These are phyloP conservation scores for Orius insidiosus DNA, from an alignment of 1,140 invertebrate species.

Conservation along the genomic window DNA sequence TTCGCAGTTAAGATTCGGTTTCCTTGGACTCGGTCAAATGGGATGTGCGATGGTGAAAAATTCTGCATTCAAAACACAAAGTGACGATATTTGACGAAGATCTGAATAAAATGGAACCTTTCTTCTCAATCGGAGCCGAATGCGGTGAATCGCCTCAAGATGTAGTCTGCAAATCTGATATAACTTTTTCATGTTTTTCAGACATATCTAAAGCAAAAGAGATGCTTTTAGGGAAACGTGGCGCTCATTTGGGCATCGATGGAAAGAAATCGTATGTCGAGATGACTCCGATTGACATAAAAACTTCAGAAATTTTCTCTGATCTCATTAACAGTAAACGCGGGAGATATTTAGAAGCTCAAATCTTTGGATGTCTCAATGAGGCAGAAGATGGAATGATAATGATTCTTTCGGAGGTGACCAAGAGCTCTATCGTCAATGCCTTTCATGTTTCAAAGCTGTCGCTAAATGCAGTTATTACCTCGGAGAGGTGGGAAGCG, in stretches of 20 bases:
- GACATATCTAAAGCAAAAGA: conserved; percentile 86
- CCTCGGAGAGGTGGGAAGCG: conserved; percentile 74
- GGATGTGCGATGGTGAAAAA: conserved; percentile 81
- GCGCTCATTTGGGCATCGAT: conserved; percentile 47
- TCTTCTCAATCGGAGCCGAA: conserved; percentile 48
- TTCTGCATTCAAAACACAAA: conserved; percentile 75
- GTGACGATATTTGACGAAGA: conserved; percentile 90
- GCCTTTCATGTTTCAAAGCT: conserved; percentile 57
- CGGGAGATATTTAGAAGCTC: conserved; percentile 83
- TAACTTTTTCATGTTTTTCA: conserved; percentile 87
- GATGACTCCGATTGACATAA: conserved; percentile 65
- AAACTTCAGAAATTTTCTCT: conserved; percentile 82
- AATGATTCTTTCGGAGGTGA: conserved; percentile 70
- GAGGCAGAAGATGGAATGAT: conserved; percentile 51
- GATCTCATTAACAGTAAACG: conserved; percentile 45
- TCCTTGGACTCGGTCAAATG: conserved; percentile 84
- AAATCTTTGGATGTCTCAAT: conserved; percentile 48
- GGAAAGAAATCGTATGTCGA: conserved; percentile 94
- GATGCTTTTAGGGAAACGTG: conserved; percentile 92
- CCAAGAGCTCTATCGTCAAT: conserved; percentile 73
- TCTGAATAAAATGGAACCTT: conserved; percentile 51
- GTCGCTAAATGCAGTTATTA: conserved; percentile 8
- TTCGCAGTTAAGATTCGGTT: conserved; percentile 78
- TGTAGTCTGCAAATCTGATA: conserved; percentile 76
- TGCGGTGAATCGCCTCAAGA: conserved; percentile 69